Percentiles rank a stretch among this genome's conserved stretches.
Conservation (phyloP, 2,888 invertebrate species). For the Emmelina monodactyla region DNA sequence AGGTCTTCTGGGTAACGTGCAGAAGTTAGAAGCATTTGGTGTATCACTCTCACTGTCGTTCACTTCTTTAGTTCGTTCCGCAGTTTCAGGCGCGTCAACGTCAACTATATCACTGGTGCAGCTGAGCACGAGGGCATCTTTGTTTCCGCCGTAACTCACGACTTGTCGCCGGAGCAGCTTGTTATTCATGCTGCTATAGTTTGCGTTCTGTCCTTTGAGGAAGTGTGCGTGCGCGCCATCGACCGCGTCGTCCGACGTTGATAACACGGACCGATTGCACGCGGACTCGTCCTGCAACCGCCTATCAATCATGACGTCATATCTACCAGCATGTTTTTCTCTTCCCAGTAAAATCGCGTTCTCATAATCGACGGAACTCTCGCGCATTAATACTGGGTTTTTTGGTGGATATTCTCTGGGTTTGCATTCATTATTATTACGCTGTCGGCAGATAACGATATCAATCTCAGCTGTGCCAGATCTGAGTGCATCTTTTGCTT, state of each 20-base stretch:
- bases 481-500: slow-evolving; percentile 71
- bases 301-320: slow-evolving; percentile 76
- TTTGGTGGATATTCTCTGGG: slow-evolving; percentile 31
- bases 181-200: slow-evolving; percentile 69
- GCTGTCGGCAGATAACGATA: slow-evolving; percentile 69
- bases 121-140: slow-evolving; percentile 47
- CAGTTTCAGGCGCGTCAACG: slow-evolving; percentile 44
- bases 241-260: slow-evolving; percentile 46
- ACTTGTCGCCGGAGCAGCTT: slow-evolving; percentile 65
- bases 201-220: slow-evolving; percentile 68
- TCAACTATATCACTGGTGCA: slow-evolving; percentile 46
- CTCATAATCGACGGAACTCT: slow-evolving; percentile 77
- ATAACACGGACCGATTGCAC: slow-evolving; percentile 58
- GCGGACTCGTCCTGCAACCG: slow-evolving; percentile 59
- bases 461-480: slow-evolving; percentile 71
- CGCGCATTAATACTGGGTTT: slow-evolving; percentile 54
- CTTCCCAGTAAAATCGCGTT: slow-evolving; percentile 65
- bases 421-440: slow-evolving; percentile 32
- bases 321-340: slow-evolving; percentile 51
- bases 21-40: slow-evolving; percentile 69
- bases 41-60: slow-evolving; percentile 45
- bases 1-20: slow-evolving; percentile 76
- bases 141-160: slow-evolving; percentile 60
- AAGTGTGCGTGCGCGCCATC: slow-evolving; percentile 63
- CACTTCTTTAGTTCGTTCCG: slow-evolving; percentile 35